Evolutionary conservation across 2,113 vertebrate species (phyloP).

Genomic region (Cromileptes altivelis): DNA sequence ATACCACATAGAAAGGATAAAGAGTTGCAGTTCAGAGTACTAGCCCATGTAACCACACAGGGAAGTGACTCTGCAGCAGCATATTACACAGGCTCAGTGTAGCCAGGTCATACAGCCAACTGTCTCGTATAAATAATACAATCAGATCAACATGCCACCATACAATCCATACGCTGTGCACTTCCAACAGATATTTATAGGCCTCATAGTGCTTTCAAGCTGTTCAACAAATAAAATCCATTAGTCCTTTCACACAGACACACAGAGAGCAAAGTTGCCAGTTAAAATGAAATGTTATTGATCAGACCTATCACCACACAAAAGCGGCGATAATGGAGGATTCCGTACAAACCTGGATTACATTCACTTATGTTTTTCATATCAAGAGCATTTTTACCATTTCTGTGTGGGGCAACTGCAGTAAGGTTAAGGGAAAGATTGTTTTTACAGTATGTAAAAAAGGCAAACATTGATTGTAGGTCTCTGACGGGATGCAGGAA

Average conservation of each 20-base stretch:
- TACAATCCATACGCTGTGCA: neutral
- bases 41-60: neutral
- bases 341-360: too few species aligned
- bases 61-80: neutral
- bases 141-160: neutral
- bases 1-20: too few species aligned
- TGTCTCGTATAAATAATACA: slow-evolving; percentile 14
- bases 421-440: neutral
- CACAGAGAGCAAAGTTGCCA: neutral
- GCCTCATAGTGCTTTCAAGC: neutral
- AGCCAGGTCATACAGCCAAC: neutral
- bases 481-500: neutral
- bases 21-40: neutral
- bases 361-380: too few species aligned
- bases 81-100: neutral
- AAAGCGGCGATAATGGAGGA: too few species aligned
- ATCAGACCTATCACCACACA: too few species aligned
- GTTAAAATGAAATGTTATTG: too few species aligned
- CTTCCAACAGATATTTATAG: neutral
- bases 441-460: neutral
- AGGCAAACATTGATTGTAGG: neutral
- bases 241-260: too few species aligned
- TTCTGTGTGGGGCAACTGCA: too few species aligned
- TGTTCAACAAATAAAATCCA: neutral
- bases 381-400: too few species aligned